These are phyloP conservation scores for Phymanthus crucifer DNA, from an alignment of 92 coral and sea anemone genomes.

Conservation along the genomic window DNA sequence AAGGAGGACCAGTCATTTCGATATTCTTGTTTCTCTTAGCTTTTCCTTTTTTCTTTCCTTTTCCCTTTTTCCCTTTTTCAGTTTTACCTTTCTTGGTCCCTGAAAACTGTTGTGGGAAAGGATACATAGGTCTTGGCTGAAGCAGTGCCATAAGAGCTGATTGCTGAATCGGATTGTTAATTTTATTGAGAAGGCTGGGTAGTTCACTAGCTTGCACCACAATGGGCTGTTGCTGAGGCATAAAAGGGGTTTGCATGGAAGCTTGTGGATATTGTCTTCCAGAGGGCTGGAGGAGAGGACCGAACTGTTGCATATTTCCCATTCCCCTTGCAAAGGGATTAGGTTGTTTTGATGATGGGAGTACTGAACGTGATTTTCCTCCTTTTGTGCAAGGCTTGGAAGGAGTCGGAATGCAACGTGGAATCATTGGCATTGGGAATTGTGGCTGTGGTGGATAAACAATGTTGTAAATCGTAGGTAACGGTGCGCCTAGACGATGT, in stretches of 20 bases:
- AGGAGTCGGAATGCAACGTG: constrained; percentile 51
- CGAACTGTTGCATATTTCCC: constrained; percentile 12
- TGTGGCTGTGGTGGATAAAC: constrained; percentile 9
- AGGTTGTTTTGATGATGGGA: neutral
- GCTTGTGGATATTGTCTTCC: neutral
- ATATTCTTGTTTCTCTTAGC: neutral
- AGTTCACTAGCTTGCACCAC: constrained; percentile 10
- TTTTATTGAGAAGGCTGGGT: constrained; percentile 14
- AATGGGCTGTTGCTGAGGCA: constrained; percentile 20
- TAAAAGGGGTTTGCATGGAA: neutral
- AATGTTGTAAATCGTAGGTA: neutral
- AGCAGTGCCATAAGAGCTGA: constrained; percentile 24
- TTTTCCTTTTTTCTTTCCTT: constrained; percentile 9
- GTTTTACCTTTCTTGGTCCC: constrained; percentile 14
- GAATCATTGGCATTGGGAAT: constrained; percentile 16
- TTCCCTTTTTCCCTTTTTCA: constrained; percentile 11
- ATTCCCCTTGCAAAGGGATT: constrained; percentile 15
- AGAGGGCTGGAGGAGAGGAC: neutral
- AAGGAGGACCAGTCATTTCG: constrained; percentile 10
- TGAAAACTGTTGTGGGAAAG: neutral
- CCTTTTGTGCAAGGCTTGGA: constrained; percentile 24
- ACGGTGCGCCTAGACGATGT: constrained; percentile 1
- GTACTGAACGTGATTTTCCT: constrained; percentile 30
- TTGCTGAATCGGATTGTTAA: constrained; percentile 28
- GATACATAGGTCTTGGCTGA: constrained; percentile 15